A percentile compares a stretch with the other conserved stretches of the same genome.
These are phyloP conservation scores for Ormyrus pomaceus DNA, from an alignment of 2,888 invertebrate species.

Conservation along the genomic window DNA sequence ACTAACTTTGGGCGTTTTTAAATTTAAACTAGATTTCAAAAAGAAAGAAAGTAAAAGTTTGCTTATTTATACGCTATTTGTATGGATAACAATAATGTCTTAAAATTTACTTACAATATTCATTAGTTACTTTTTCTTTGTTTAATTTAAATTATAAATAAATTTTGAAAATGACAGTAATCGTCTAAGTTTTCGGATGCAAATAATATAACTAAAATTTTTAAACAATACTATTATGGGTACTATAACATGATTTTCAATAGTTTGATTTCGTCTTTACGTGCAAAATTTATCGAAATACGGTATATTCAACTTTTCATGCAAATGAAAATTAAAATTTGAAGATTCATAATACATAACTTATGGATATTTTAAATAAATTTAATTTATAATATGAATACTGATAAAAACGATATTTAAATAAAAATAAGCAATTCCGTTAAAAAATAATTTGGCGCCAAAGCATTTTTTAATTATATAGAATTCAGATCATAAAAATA, in stretches of 20 bases:
- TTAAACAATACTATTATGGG: no score
- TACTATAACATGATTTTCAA: no score
- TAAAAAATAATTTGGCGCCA: conserved; percentile 25
- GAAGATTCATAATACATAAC: background rate
- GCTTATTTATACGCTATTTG: conserved; percentile 16
- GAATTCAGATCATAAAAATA: conserved; percentile 15
- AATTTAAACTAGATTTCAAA: conserved; percentile 32
- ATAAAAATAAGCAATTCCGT: conserved; percentile 16
- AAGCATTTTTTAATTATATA: conserved; percentile 4
- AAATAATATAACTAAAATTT: no score
- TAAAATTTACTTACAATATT: conserved; percentile 31
- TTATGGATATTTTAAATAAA: conserved; percentile 12
- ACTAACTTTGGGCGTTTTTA: conserved; percentile 7
- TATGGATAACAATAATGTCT: conserved; percentile 5
- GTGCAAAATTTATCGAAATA: no score
- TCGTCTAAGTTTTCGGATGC: background rate
- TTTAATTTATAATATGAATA: conserved; percentile 30
- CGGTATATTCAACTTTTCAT: background rate
- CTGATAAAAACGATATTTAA: conserved; percentile 25
- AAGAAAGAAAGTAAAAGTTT: background rate
- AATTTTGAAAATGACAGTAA: background rate
- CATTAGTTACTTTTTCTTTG: conserved; percentile 13
- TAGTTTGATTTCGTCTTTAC: no score
- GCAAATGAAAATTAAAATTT: background rate
- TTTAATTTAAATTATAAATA: background rate